These are phyloP conservation scores for Sapayoa aenigma DNA, from an alignment of 2,113 vertebrate species.

Conservation along the genomic window DNA sequence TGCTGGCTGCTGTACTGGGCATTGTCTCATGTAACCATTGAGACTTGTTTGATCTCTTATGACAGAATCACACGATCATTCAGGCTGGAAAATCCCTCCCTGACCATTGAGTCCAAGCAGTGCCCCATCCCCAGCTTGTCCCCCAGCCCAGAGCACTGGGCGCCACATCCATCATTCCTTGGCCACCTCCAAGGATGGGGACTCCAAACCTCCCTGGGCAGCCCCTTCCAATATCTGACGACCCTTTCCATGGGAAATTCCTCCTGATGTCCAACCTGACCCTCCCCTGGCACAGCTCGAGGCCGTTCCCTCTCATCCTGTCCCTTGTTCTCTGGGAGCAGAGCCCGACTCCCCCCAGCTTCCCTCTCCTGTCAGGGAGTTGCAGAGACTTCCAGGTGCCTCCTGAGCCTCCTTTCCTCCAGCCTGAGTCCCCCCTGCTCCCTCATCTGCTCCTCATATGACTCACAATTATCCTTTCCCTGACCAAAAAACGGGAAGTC, in stretches of 20 bases:
- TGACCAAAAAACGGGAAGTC: not conserved
- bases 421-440: not conserved
- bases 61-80: not conserved
- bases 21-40: not conserved
- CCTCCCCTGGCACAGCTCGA: not conserved
- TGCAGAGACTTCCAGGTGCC: not conserved
- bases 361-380: not conserved
- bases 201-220: not conserved
- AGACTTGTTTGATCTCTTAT: not conserved
- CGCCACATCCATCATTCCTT: not conserved
- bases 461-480: not conserved
- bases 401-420: not conserved
- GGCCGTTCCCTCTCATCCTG: not conserved
- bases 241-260: not conserved
- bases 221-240: not conserved
- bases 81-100: not conserved
- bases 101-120: not conserved
- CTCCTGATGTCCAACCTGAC: accelerated
- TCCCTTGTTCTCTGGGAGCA: not conserved
- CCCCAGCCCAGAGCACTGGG: not conserved
- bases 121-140: not conserved
- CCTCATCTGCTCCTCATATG: not conserved
- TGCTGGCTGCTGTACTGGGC: not conserved
- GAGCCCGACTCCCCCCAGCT: not conserved
- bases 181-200: not conserved